Base-by-base conservation (phyloP, 2,888 invertebrate species). In the Dryadula phaetusa region DNA sequence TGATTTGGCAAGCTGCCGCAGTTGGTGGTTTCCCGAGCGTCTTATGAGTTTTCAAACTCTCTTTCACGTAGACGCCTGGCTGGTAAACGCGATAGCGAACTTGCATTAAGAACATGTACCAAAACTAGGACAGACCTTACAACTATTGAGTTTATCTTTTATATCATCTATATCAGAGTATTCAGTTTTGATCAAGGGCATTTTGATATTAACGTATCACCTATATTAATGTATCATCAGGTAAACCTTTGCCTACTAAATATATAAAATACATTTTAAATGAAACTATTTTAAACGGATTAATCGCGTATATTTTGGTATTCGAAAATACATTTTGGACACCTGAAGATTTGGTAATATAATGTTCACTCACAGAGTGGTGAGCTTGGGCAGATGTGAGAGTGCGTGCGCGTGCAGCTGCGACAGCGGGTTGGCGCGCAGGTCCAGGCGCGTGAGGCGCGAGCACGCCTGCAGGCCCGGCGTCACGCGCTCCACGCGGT, bases 381-480 rank as follows among this genome's bases (percentile, higher is more conserved):
- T 76, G 77, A 95, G 84, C 93, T 94, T 72, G 68, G 96, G 95
- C 83, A 98, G 95, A 82, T 95, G 95, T 4, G 94, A 93, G 82
- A 98, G 95, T 60, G 97, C 96, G 75, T 93, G 94, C 34, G 93
- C 89, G 80, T 96, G 95, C 69, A 97, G 94, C 69, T 93, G 94
- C 52, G 94, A 87, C 65, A 98, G 93, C 28, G 97, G 97, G 93
- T 98, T 98, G 73, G 96, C 97, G 77, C 96, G 95, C 76, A 98
- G 93, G 81, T 97, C 97, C 46, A 98, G 92, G 44, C 96, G 94
- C 72, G 95, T 93, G 64, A 98, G 94, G 18, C 95, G 94, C 44
- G 94, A 91, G 78, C 95, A 94, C 76, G 94, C 93, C 79, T 94
- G 94, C 79, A 98, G 94, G 66, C 95, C 86, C 74, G 96, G 94